Percentiles rank a stretch among this genome's conserved stretches.
These are phyloP conservation scores for Dynastes hyllus DNA, from an alignment of 2,888 invertebrate species.

Conservation along the genomic window DNA sequence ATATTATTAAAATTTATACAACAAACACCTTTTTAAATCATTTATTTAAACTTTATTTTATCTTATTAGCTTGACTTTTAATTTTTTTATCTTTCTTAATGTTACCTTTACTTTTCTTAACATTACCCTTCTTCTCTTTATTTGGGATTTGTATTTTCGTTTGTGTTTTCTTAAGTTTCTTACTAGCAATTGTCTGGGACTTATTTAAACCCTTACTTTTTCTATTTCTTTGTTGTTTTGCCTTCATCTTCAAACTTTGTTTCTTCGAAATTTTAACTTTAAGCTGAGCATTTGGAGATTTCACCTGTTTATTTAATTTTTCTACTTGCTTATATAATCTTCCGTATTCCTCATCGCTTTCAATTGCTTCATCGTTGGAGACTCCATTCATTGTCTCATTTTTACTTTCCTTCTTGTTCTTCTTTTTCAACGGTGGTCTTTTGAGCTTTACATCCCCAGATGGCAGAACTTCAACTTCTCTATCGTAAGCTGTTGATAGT, in stretches of 20 bases:
- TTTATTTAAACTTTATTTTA: no score
- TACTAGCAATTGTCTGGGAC: not conserved
- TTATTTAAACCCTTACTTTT: not conserved
- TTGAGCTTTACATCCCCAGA: constrained; percentile 73
- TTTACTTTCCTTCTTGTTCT: not conserved
- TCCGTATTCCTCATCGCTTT: constrained; percentile 6
- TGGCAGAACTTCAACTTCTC: constrained; percentile 75
- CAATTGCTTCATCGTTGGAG: not conserved
- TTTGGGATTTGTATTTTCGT: not conserved
- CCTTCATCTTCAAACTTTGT: not conserved
- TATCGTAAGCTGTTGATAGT: constrained; percentile 74
- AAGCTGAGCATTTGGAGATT: not conserved
- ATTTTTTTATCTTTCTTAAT: no score
- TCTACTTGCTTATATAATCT: not conserved
- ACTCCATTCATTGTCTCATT: not conserved
- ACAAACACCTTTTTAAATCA: not conserved
- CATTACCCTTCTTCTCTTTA: constrained; percentile 1
- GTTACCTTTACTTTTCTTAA: constrained; percentile 6
- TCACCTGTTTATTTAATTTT: not conserved
- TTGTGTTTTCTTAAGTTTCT: not conserved
- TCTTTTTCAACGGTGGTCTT: constrained; percentile 1
- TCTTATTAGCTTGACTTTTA: no score
- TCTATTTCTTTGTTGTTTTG: constrained; percentile 1
- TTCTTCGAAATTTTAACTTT: constrained; percentile 5
- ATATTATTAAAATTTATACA: constrained; percentile 12